These are phyloP conservation scores for Taenioides sp. DNA, from an alignment of 2,797 vertebrate genomes.

Conservation along the genomic window DNA sequence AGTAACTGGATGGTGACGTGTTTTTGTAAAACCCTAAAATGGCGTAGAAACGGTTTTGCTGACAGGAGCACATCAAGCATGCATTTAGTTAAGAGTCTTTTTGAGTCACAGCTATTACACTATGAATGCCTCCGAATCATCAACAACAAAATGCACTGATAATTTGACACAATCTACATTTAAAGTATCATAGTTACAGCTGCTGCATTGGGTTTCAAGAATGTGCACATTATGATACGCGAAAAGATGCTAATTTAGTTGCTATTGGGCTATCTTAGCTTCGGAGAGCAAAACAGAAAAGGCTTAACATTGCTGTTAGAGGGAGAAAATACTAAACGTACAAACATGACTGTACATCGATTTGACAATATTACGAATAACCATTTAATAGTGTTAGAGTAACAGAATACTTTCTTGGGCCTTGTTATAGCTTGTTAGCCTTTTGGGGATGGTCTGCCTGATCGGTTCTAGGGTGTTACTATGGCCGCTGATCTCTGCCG, in stretches of 20 bases:
- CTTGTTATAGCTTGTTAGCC: not conserved
- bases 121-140: not conserved
- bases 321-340: not conserved
- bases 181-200: too few relatives aligned
- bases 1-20: not conserved
- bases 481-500: constrained; percentile 17
- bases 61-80: not conserved
- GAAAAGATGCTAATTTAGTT: not conserved
- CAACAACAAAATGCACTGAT: not conserved
- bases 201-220: not conserved
- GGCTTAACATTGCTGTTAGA: not conserved
- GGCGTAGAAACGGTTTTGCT: not conserved
- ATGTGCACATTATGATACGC: not conserved
- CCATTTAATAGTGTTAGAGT: not conserved
- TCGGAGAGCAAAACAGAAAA: not conserved
- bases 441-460: not conserved
- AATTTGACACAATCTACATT: too few relatives aligned
- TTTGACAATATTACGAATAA: not conserved
- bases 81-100: not conserved
- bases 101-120: not conserved
- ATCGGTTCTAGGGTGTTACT: constrained; percentile 39
- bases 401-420: not conserved
- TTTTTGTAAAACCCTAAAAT: not conserved
- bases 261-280: not conserved
- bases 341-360: not conserved